Base-by-base conservation (phyloP, 2,888 invertebrate genomes). In the Drosophila robusta region DNA sequence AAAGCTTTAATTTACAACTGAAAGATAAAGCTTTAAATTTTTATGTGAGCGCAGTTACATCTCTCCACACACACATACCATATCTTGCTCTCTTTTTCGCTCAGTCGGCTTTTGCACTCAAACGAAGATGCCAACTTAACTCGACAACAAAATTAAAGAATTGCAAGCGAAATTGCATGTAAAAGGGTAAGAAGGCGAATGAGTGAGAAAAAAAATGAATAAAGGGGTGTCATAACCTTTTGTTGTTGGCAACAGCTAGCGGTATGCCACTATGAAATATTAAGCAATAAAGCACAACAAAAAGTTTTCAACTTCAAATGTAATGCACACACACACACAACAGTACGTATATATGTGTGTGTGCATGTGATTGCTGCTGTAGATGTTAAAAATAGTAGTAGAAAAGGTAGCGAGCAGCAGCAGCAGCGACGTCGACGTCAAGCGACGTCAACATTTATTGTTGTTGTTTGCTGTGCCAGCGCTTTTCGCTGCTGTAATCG, bases 231-330 rank as follows among this genome's bases (percentile, higher is more conserved):
- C 57, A 58, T 61, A 70, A 75, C 56, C 57, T 58, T 68, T 68
- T 69, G 64, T 68, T 69, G 64, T 75, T 70, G 72, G 74, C 63
- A 55, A 52, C 63, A 38, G 45, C 41, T 42, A 46, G 41, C 55
- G 46, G 39, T 49, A 41, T 22, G 55, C 52, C 60, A 74, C 75
- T 78, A 70, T 78, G 73, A 78, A 78, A 79, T 78, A 78, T 78
- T 79, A 68, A 78, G 80, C 76, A 79, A 78, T 76, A 78, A 79
- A 79, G 56, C 57, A 70, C 49, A 63, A 60, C 18, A 39, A 55
- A 46, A 70, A 58, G 52, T 75, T 75, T 75, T 74, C 51, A 58
- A 51, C 76, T 68, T 61, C 47, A 66, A 63, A 60, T 67, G 74
- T 69, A 70, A 57, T 55, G 57, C 55, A 57, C 58, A 69, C 14